Conservation (phyloP, 1,140 invertebrate genomes). For the Frieseomelitta varia region DNA sequence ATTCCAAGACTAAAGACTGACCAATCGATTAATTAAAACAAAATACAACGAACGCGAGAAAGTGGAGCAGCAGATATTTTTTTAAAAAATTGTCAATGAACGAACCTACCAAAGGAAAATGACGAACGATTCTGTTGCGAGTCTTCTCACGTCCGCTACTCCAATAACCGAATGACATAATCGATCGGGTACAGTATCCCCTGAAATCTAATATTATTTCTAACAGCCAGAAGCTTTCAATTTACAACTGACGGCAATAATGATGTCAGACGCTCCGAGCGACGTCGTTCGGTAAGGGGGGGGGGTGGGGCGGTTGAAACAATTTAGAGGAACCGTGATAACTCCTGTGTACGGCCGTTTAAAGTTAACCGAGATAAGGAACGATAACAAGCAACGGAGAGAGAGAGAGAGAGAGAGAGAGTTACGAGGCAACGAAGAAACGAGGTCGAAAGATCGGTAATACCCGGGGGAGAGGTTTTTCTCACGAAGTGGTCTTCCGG, state of each 20-base stretch:
- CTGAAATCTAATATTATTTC: neutral
- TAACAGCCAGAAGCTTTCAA: conserved; percentile 34
- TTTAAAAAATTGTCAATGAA: neutral
- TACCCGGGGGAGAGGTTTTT: conserved; percentile 63
- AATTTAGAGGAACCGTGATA: conserved; percentile 51
- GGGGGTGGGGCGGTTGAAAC: conserved; percentile 31
- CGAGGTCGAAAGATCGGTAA: conserved; percentile 69
- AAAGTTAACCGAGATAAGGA: conserved; percentile 67
- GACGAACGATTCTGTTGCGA: neutral
- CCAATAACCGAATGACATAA: neutral
- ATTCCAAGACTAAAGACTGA: no score
- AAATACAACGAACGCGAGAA: no score
- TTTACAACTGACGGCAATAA: conserved; percentile 36
- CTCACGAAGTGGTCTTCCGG: conserved; percentile 56
- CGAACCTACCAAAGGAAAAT: neutral
- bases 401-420: conserved; percentile 5
- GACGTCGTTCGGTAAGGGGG: conserved; percentile 33
- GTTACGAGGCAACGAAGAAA: conserved; percentile 64
- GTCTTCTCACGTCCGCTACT: neutral
- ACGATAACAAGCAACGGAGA: conserved; percentile 59
- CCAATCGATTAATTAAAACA: no score
- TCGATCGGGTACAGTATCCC: neutral
- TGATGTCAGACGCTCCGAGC: conserved; percentile 13
- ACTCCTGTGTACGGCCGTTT: conserved; percentile 57
- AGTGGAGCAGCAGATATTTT: no score